Evolutionary conservation across 2,888 invertebrate genomes (phyloP).

Genomic region (Heliothis peltigera): DNA sequence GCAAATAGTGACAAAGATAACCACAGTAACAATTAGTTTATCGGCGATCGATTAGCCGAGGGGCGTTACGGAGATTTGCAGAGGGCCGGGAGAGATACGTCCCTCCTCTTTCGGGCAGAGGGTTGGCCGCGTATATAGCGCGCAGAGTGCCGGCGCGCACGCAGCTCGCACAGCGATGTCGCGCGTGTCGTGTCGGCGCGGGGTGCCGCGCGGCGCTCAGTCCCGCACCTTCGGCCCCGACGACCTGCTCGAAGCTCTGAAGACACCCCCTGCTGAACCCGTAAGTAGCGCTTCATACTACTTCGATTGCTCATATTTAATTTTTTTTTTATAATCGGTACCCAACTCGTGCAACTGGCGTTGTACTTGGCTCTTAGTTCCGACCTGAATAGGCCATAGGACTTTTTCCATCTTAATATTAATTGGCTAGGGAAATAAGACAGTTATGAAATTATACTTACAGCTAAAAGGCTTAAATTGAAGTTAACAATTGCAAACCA

Average conservation of each 20-base stretch:
- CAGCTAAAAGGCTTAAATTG: no score
- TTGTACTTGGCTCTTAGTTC: no score
- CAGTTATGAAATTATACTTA: no score
- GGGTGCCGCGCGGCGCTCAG: conserved; percentile 69
- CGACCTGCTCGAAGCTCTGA: conserved; percentile 69
- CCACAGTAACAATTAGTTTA: conserved; percentile 71
- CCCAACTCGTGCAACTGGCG: no score
- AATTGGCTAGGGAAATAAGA: no score
- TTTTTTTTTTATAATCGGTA: no score
- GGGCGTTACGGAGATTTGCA: conserved; percentile 70
- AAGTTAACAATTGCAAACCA: no score
- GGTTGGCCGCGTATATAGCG: conserved; percentile 50
- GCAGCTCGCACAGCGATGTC: conserved; percentile 24
- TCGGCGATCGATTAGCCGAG: conserved; percentile 69
- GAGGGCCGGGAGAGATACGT: conserved; percentile 51
- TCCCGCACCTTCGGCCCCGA: conserved; percentile 68
- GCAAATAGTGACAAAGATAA: conserved; percentile 8
- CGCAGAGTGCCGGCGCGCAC: conserved; percentile 25
- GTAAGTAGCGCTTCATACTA: conserved; percentile 41
- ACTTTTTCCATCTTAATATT: no score
- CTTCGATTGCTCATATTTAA: no score
- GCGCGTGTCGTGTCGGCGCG: conserved; percentile 71
- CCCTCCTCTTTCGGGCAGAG: conserved; percentile 61
- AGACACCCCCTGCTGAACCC: conserved; percentile 31
- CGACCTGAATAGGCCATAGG: no score